These are phyloP conservation scores for Phrynosoma platyrhinos DNA, from an alignment of 2,113 vertebrate species.

Conservation along the genomic window DNA sequence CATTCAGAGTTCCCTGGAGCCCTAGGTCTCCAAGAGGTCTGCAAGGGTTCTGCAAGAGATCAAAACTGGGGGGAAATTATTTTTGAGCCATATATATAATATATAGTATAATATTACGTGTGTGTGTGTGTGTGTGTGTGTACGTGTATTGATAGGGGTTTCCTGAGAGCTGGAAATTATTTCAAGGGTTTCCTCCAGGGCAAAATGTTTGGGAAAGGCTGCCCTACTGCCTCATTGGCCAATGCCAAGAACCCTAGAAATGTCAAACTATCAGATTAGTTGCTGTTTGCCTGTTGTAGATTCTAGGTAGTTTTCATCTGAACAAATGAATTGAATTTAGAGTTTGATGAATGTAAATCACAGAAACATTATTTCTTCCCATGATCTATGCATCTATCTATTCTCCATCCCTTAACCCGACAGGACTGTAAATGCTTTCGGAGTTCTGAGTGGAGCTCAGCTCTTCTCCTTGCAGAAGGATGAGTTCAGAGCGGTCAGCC, in stretches of 20 bases:
- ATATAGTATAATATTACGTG: too few species aligned
- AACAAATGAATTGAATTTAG: not conserved
- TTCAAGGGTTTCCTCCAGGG: too few species aligned
- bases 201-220: too few species aligned
- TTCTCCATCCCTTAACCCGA: not conserved
- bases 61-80: too few species aligned
- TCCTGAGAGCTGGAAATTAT: too few species aligned
- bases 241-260: not conserved
- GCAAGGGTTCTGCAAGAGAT: too few species aligned
- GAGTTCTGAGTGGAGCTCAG: conserved; percentile 63
- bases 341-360: not conserved
- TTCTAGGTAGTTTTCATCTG: not conserved
- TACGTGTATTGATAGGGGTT: too few species aligned
- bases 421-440: conserved; percentile 65
- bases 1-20: too few species aligned
- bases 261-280: not conserved
- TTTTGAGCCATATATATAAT: too few species aligned
- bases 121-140: too few species aligned
- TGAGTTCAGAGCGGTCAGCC: conserved; percentile 65
- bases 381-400: conserved; percentile 25
- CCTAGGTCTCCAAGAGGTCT: too few species aligned
- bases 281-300: not conserved
- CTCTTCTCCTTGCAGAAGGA: conserved; percentile 71
- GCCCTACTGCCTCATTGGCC: not conserved
- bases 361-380: not conserved